Evolutionary conservation across 1,140 invertebrate species (phyloP), one percentile per base, ranked within the genome.

Genomic region (Pseudomyrmex sp.): DNA sequence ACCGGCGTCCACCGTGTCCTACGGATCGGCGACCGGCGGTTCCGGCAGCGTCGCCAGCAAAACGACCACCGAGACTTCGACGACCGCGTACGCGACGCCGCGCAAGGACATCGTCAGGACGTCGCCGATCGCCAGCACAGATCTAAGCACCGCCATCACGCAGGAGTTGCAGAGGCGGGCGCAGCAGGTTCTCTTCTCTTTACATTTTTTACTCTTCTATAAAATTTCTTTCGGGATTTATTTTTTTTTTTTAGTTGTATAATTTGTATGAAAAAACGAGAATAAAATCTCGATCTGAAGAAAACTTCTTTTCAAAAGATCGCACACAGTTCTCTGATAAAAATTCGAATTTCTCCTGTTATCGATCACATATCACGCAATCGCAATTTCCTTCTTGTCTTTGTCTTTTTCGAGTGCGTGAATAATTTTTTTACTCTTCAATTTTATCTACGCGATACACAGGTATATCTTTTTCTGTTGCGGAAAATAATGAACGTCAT

Each of bases 141-240:
- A 94, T 83, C 88, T 95, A 1, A 89, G 92, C 46, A 95, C 95
- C 86, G 96, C 96, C 58, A 95, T 96, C 82, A 95, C 95, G 75
- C 95, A 96, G 89, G 96, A 96, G 91, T 92, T 96, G 69, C 95
- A 96, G 85, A 95, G 95, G 91, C 94, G 96, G 92, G 95, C 95
- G 63, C 96, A 97, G 94, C 93, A 93, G 93, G 93, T 18, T 5
- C 35, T 35, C 5, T 35, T 35, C 5, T 35, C 5, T 35, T 26
- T 35, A 35, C 5, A 35, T 35, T 35, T 35, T 35, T 35, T 35
- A 35, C 35, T 35, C 5, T 7, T 35, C 35, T 35, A 35, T 35
- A 35, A 35, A 35, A 35, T 7, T 35, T 35, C 5, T 35, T 35
- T 35, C 35, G 35, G 4, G 35, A 2, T 35, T 35, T 35, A 35